phyloP scores from a whole-genome alignment of 2,113 vertebrate genomes.

The Ptyas mucosa region DNA sequence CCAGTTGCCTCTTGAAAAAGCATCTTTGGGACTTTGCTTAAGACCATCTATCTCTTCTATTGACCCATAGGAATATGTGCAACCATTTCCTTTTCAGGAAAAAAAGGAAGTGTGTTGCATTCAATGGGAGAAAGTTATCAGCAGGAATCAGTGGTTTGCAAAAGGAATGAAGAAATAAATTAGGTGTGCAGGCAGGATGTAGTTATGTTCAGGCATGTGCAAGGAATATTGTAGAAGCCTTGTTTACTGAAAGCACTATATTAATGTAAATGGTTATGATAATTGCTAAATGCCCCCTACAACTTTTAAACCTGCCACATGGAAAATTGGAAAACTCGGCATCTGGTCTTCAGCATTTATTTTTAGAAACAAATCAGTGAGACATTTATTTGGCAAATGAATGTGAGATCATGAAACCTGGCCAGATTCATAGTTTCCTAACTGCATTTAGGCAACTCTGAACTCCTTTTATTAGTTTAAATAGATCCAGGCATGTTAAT shows the following conservation, averaged over 20 bases:
- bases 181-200: constrained; percentile 9
- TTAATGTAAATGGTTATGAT: constrained; percentile 46
- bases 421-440: constrained; percentile 48
- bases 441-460: constrained; percentile 23
- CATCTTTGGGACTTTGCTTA: too few species aligned
- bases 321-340: constrained; percentile 35
- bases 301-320: constrained; percentile 20
- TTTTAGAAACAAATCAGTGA: constrained; percentile 60
- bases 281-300: constrained; percentile 40
- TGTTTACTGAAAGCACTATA: constrained; percentile 23
- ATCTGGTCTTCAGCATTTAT: constrained; percentile 47
- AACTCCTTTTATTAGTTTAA: constrained; percentile 36
- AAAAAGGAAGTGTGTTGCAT: not conserved
- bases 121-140: constrained; percentile 40
- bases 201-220: constrained; percentile 38
- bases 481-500: constrained; percentile 35
- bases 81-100: not conserved
- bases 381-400: constrained; percentile 62
- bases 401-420: constrained; percentile 47
- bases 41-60: not conserved
- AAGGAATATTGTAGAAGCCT: constrained; percentile 21
- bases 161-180: constrained; percentile 34
- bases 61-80: not conserved
- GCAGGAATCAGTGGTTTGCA: constrained; percentile 32
- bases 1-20: too few species aligned